These are phyloP conservation scores for Oxyura jamaicensis DNA, from an alignment of 2,113 vertebrate genomes.

Conservation along the genomic window DNA sequence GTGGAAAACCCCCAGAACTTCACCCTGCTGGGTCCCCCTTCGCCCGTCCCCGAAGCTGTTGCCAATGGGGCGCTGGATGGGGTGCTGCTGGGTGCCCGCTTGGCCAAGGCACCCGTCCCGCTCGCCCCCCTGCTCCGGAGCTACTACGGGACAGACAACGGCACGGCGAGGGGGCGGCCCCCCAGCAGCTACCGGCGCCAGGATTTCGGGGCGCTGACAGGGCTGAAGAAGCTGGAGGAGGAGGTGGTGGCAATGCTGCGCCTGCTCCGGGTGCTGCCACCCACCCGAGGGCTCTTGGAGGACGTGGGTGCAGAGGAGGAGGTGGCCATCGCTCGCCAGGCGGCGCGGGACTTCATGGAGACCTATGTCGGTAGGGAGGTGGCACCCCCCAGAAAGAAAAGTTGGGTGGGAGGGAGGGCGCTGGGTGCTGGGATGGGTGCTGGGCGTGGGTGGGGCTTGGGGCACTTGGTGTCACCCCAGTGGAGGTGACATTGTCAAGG, in stretches of 20 bases:
- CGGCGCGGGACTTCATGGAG: constrained; percentile 76
- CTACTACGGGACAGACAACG: constrained; percentile 70
- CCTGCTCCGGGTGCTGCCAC: constrained; percentile 56
- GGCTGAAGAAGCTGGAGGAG: constrained; percentile 37
- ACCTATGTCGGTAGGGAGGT: constrained; percentile 80
- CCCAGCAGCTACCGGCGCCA: constrained; percentile 79
- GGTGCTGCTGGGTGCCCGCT: constrained; percentile 74
- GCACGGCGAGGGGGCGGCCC: background rate
- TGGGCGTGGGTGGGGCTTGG: background rate
- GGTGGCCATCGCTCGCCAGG: constrained; percentile 20
- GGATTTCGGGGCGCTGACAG: constrained; percentile 67
- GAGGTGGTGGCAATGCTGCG: constrained; percentile 70
- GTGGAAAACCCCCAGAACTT: constrained; percentile 76
- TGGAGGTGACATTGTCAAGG: background rate
- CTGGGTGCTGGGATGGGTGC: background rate
- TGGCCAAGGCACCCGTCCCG: constrained; percentile 25
- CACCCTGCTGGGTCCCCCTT: constrained; percentile 67
- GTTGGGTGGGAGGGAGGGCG: background rate
- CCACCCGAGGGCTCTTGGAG: background rate
- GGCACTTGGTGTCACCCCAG: background rate
- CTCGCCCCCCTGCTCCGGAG: constrained; percentile 76
- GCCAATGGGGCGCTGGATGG: constrained; percentile 90
- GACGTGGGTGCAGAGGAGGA: background rate
- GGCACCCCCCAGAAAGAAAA: background rate
- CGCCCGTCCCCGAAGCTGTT: constrained; percentile 71